A percentile compares a stretch with the other conserved stretches of the same genome.
Evolutionary conservation across 2,888 invertebrate genomes (phyloP).

Genomic region (Eumacrocentrus americanus): DNA sequence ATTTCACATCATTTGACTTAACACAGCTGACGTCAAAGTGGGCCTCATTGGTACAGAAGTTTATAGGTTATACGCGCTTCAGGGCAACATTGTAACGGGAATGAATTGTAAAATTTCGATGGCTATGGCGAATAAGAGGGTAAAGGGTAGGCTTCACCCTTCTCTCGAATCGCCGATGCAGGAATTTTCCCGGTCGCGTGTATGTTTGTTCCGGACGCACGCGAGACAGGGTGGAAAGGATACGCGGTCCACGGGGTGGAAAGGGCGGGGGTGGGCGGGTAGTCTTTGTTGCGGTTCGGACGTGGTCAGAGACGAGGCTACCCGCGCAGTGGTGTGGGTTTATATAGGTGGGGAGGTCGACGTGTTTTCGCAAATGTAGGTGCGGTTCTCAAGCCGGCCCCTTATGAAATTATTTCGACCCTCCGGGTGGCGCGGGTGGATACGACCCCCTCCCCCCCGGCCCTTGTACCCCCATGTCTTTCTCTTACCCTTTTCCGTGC

Average conservation of each 20-base stretch:
- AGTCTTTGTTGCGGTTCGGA: slow-evolving; percentile 58
- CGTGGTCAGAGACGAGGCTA: slow-evolving; percentile 49
- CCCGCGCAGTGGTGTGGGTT: slow-evolving; percentile 3
- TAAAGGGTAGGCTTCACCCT: slow-evolving; percentile 18
- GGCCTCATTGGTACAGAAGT: no score
- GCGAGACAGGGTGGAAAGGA: slow-evolving; percentile 29
- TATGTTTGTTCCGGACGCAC: slow-evolving; percentile 34
- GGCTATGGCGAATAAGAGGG: no score
- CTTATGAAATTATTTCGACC: slow-evolving; percentile 60
- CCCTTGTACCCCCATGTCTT: not conserved
- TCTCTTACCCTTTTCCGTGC: not conserved
- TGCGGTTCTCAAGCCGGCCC: slow-evolving; percentile 56
- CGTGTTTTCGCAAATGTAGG: slow-evolving; percentile 57
- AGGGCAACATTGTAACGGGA: no score
- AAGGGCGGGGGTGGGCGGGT: slow-evolving; percentile 32
- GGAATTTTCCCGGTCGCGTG: slow-evolving; percentile 40
- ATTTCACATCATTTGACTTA: no score
- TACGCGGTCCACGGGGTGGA: slow-evolving; percentile 30
- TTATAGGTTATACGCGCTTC: no score
- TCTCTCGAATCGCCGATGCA: slow-evolving; percentile 37
- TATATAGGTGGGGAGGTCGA: slow-evolving; percentile 11
- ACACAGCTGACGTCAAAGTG: no score
- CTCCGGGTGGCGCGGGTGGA: slow-evolving; percentile 41
- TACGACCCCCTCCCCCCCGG: slow-evolving; percentile 21
- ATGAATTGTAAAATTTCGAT: no score